Evolutionary conservation across 1,140 invertebrate genomes (phyloP).

Genomic region (Trypoxylus dichotomus): DNA sequence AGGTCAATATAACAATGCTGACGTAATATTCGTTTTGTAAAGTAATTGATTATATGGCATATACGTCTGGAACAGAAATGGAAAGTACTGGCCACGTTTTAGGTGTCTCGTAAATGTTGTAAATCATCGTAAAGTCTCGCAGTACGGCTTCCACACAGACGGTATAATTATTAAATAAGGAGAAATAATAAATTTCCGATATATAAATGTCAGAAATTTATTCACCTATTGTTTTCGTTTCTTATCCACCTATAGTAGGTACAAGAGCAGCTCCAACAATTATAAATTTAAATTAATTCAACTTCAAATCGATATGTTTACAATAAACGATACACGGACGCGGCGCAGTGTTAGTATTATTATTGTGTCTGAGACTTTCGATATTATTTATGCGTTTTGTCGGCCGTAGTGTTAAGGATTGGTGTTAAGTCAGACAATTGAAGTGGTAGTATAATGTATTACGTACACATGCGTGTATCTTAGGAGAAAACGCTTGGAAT

Average conservation of each 20-base stretch:
- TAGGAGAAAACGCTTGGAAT: background rate
- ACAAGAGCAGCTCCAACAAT: background rate
- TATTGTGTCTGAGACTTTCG: background rate
- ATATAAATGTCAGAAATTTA: background rate
- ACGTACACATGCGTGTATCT: background rate
- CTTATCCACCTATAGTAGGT: background rate
- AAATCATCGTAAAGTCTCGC: background rate
- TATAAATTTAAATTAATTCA: conserved; percentile 8
- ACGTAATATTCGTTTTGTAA: background rate
- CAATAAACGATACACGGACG: background rate
- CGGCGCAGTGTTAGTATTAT: background rate
- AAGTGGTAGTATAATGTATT: conserved; percentile 3
- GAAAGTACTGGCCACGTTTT: background rate
- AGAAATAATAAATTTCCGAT: background rate
- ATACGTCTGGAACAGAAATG: background rate
- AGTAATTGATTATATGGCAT: background rate
- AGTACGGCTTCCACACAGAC: background rate
- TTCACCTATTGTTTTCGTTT: background rate
- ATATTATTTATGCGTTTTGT: background rate
- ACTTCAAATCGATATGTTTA: background rate
- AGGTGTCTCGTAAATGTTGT: background rate
- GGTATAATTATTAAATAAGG: background rate
- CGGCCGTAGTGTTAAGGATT: background rate
- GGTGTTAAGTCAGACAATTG: background rate
- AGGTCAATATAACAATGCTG: background rate